Percentiles rank a stretch among this genome's conserved stretches.
phyloP scores from a whole-genome alignment of 2,888 invertebrate species.

The Himalopsyche anomala region DNA sequence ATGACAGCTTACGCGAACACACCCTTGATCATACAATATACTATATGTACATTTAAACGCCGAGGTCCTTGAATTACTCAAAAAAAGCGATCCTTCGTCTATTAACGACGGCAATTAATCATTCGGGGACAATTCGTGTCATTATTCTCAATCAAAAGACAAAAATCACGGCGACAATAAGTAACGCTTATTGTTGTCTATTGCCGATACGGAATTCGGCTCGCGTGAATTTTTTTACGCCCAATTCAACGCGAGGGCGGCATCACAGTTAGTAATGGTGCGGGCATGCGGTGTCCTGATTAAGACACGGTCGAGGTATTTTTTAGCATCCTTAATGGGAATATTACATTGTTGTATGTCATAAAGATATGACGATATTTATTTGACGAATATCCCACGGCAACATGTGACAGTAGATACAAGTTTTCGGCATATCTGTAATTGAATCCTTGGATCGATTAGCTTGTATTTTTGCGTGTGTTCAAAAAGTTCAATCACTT shows the following conservation, averaged over 20 bases:
- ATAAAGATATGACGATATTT: too few species aligned
- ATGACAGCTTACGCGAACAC: too few species aligned
- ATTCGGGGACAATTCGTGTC: neutral
- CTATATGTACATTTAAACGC: too few species aligned
- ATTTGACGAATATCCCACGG: too few species aligned
- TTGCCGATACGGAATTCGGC: neutral
- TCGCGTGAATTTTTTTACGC: constrained; percentile 13
- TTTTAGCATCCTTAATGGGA: neutral
- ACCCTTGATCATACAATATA: too few species aligned
- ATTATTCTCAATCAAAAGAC: constrained; percentile 25
- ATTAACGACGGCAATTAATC: neutral
- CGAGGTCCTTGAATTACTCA: neutral
- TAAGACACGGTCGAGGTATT: neutral
- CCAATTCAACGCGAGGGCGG: constrained; percentile 7
- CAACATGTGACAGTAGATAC: too few species aligned
- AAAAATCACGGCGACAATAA: constrained; percentile 16
- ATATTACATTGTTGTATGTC: too few species aligned
- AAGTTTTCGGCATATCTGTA: too few species aligned
- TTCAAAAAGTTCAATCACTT: too few species aligned
- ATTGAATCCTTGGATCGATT: too few species aligned
- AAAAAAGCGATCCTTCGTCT: neutral
- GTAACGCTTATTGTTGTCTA: constrained; percentile 14
- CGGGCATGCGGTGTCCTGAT: neutral
- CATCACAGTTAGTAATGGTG: neutral
- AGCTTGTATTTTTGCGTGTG: too few species aligned